These are phyloP conservation scores for Xestoiulus laeticollis DNA, from an alignment of 2,888 invertebrate genomes.

Conservation along the genomic window DNA sequence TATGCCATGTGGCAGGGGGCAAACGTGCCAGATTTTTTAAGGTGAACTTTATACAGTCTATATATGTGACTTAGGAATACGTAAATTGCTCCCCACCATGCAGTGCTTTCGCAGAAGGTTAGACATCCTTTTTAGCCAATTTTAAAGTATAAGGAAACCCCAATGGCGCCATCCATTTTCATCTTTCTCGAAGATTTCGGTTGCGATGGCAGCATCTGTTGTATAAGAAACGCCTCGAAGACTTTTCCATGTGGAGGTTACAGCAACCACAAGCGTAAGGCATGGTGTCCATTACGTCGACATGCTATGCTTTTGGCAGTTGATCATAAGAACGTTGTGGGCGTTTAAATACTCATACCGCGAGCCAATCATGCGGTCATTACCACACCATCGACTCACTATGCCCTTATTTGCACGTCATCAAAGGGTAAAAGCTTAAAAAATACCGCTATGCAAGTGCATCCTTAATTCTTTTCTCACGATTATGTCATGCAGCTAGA, in stretches of 20 bases:
- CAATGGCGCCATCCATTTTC: slow-evolving; percentile 1
- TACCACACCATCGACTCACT: neutral
- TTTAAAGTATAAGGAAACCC: neutral
- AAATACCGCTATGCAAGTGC: neutral
- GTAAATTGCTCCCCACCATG: neutral
- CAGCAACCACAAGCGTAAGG: neutral
- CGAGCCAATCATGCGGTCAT: slow-evolving; percentile 3
- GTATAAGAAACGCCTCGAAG: neutral
- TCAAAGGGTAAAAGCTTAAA: too few species aligned
- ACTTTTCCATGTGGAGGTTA: neutral
- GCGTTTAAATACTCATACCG: neutral
- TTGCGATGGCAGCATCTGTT: slow-evolving; percentile 3
- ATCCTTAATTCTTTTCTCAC: too few species aligned
- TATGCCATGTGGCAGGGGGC: too few species aligned
- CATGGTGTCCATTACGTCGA: slow-evolving; percentile 16
- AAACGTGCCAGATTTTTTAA: neutral
- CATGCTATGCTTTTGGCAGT: neutral
- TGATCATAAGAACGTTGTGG: neutral
- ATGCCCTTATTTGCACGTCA: neutral
- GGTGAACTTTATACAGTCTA: neutral
- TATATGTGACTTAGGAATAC: neutral
- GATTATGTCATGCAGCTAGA: too few species aligned
- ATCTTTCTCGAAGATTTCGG: neutral
- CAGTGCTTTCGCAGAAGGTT: neutral
- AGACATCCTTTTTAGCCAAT: neutral